These are phyloP conservation scores for Drosophila pandora DNA, from an alignment of 1,140 invertebrate genomes.

Conservation along the genomic window DNA sequence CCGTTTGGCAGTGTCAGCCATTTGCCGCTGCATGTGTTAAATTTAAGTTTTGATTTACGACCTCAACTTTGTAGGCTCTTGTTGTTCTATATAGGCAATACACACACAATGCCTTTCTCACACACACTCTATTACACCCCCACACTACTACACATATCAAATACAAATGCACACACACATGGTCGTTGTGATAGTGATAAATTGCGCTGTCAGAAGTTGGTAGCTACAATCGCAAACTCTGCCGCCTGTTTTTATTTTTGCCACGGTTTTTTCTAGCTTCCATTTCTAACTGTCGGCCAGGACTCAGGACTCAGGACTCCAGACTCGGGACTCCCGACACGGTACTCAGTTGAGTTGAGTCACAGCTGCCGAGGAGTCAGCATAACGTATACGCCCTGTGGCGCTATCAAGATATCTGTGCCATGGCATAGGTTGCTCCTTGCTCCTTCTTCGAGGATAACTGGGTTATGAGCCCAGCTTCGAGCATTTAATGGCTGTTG, in stretches of 20 bases:
- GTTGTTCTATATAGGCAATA: slow-evolving; percentile 68
- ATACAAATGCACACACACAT: slow-evolving; percentile 31
- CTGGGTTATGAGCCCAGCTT: slow-evolving; percentile 69
- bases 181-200: slow-evolving; percentile 70
- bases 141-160: not conserved
- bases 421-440: slow-evolving; percentile 63
- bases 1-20: slow-evolving; percentile 60
- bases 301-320: not conserved
- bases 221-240: slow-evolving; percentile 72
- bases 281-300: slow-evolving; percentile 17
- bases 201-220: slow-evolving; percentile 81
- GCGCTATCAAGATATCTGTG: slow-evolving; percentile 60
- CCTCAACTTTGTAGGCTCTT: slow-evolving; percentile 79
- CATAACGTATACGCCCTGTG: slow-evolving; percentile 46
- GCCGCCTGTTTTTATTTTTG: slow-evolving; percentile 30
- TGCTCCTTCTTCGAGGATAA: slow-evolving; percentile 21
- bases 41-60: slow-evolving; percentile 83
- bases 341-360: slow-evolving; percentile 7
- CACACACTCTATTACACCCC: slow-evolving; percentile 5
- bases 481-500: slow-evolving; percentile 80
- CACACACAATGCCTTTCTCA: slow-evolving; percentile 6
- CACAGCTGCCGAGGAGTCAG: slow-evolving; percentile 50
- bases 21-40: slow-evolving; percentile 82
- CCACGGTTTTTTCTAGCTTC: slow-evolving; percentile 17
- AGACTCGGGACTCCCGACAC: not conserved